Evolutionary conservation across 2,797 vertebrate species (phyloP).

Genomic region (Cossypha heuglini): DNA sequence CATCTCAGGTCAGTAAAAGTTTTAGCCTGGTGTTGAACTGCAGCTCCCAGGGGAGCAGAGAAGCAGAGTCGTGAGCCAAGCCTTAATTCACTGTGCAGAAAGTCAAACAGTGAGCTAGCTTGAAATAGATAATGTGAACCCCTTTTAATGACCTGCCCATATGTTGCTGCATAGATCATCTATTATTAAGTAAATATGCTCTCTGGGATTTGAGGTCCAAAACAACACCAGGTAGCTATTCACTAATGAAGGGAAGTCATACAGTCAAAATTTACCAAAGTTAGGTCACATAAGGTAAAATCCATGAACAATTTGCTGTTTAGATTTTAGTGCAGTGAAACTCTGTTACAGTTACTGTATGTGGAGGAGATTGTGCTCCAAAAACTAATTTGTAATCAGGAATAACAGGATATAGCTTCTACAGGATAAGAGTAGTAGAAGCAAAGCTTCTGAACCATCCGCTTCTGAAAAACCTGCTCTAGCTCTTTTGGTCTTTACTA

Average conservation of each 20-base stretch:
- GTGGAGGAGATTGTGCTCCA: neutral
- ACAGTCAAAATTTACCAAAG: neutral
- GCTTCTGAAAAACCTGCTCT: neutral
- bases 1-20: neutral
- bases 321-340: neutral
- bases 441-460: neutral
- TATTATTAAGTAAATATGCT: neutral
- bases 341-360: neutral
- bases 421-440: neutral
- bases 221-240: neutral
- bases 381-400: neutral
- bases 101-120: neutral
- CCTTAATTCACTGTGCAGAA: neutral
- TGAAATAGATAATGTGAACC: neutral
- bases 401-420: neutral
- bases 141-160: neutral
- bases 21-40: neutral
- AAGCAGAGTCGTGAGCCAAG: neutral
- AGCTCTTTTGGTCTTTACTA: neutral
- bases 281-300: neutral
- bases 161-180: neutral
- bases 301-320: neutral
- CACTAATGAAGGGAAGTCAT: neutral
- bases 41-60: neutral
- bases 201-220: slow-evolving; percentile 3